A percentile compares a stretch with the other conserved stretches of the same genome.
Evolutionary conservation across 1,140 invertebrate species (phyloP).

Genomic region (Aleiodes sp.): DNA sequence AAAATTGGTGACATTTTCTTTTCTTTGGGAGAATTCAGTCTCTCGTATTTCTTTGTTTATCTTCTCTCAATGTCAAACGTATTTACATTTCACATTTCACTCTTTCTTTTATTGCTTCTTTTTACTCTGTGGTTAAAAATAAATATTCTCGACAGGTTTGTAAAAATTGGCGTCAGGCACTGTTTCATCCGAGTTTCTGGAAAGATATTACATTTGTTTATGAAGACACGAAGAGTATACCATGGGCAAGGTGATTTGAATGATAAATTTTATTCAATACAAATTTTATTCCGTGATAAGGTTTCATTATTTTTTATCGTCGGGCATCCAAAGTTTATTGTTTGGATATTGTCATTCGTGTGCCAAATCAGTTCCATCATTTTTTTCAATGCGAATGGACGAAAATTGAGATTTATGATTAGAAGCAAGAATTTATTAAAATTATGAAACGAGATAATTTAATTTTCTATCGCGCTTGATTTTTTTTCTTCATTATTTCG

Average conservation of each 20-base stretch:
- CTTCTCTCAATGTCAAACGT: slow-evolving; percentile 11
- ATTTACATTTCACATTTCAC: neutral
- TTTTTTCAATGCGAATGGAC: too few species aligned
- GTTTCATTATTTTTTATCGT: neutral
- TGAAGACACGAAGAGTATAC: slow-evolving; percentile 58
- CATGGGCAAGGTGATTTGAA: slow-evolving; percentile 53
- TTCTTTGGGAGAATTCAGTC: neutral
- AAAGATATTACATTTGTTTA: slow-evolving; percentile 62
- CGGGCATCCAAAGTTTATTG: neutral
- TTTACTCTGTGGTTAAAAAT: neutral
- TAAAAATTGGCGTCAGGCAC: slow-evolving; percentile 71
- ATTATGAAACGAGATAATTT: too few species aligned
- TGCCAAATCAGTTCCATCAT: too few species aligned
- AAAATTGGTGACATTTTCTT: neutral
- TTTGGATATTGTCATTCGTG: too few species aligned
- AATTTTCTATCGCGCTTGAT: too few species aligned
- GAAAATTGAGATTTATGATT: too few species aligned
- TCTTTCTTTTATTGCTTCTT: neutral
- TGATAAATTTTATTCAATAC: neutral
- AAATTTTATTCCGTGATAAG: neutral
- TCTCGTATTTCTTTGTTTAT: neutral
- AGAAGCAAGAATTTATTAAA: too few species aligned
- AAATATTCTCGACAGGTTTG: slow-evolving; percentile 59
- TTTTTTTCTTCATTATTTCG: too few species aligned
- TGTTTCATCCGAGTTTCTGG: slow-evolving; percentile 73